Base-by-base conservation (phyloP, 1,140 invertebrate species). In the Dysdera silvatica region DNA sequence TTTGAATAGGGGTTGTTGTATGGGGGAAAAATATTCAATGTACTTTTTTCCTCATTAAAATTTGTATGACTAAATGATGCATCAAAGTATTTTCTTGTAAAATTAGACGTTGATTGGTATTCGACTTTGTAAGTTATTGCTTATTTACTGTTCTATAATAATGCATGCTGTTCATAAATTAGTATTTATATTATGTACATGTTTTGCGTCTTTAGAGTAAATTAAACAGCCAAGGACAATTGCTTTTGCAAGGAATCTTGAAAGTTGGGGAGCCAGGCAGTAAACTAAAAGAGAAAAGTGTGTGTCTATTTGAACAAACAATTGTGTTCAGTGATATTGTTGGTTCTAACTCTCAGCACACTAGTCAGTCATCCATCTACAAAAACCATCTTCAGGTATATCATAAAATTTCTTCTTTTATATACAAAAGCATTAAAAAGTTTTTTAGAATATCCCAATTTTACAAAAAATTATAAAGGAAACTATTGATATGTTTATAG, bases 301-400 rank as follows among this genome's bases (percentile, higher is more conserved):
- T 98, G 28, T 99, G 99, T 79, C 82, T 99, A 5, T 99, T 99
- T 76, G 94, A 99, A 76, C 96, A 99, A 79, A 95, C 88, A 71
- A 90, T 98, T 65, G 95, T 98, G 70, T 95, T 98, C 74, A 94
- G 92, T 69, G 95, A 98, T 74, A 85, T 89, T 69, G 87, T 94
- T 41, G 91, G 93, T 68, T 88, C 89, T 73, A 95, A 94, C 76
- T 92, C 87, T 26, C 92, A 94, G 76, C 97, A 93, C 75, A 87
- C 89, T 59, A 95, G 87, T 81, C 94, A 93, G 67, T 89, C 87
- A 40, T 99, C 97, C 77, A 86, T 93, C 70, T 98, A 95, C 79
- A 96, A 96, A 79, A 89, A 89, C 76, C 93, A 96, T 75, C 86
- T 99, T 69, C 94, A 95, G 86, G 95, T 98, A 79, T 74, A 57